These are phyloP conservation scores for Trichopria drosophilae DNA, from an alignment of 2,888 invertebrate genomes.

Conservation along the genomic window DNA sequence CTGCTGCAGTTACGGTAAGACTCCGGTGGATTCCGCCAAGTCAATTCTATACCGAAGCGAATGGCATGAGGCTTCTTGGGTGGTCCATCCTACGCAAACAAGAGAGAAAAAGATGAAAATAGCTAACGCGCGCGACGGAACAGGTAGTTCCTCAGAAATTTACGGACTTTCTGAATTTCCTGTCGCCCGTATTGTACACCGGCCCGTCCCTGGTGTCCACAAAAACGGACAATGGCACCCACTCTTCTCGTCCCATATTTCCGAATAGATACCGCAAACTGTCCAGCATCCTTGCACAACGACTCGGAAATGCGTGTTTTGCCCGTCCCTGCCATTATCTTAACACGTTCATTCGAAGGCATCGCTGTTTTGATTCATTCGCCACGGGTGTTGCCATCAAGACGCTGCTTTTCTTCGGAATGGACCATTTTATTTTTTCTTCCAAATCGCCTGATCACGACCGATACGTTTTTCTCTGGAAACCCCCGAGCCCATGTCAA, in stretches of 20 bases:
- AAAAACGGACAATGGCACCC: constrained; percentile 6
- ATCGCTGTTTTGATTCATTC: no score
- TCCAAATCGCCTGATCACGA: no score
- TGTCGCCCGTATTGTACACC: constrained; percentile 3
- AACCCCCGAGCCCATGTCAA: no score
- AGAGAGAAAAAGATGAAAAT: no score
- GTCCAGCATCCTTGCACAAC: constrained; percentile 33
- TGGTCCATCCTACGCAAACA: constrained; percentile 56
- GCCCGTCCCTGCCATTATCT: constrained; percentile 32
- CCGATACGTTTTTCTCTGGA: no score
- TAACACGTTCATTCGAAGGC: background rate
- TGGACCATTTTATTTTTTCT: no score
- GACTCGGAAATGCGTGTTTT: constrained; percentile 28
- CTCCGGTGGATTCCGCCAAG: constrained; percentile 54
- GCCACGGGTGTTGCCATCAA: no score
- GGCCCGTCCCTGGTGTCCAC: background rate
- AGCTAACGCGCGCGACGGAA: constrained; percentile 42
- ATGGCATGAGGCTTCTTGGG: constrained; percentile 52
- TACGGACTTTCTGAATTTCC: constrained; percentile 48
- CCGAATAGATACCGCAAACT: constrained; percentile 29
- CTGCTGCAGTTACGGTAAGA: no score
- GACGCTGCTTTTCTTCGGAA: no score
- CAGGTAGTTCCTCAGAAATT: constrained; percentile 51
- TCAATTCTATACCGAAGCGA: constrained; percentile 47
- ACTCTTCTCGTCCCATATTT: constrained; percentile 27